Conservation (phyloP, 2,888 invertebrate species). For the Elegia similella region DNA sequence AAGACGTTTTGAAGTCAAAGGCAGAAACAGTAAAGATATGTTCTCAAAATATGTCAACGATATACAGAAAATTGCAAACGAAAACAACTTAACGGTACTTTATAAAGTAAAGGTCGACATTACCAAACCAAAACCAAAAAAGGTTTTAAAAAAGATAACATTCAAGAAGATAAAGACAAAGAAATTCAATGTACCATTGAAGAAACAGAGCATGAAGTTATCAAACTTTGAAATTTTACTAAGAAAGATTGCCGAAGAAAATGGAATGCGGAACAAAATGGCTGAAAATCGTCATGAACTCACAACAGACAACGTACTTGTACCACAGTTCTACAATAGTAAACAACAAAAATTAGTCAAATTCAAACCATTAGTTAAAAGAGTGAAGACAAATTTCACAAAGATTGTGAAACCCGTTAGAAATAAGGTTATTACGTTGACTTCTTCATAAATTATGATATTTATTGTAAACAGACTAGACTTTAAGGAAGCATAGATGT, state of each 20-base stretch:
- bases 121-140: constrained; percentile 29
- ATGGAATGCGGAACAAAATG: constrained; percentile 28
- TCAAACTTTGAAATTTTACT: constrained; percentile 63
- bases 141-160: constrained; percentile 30
- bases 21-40: constrained; percentile 39
- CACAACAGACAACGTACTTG: constrained; percentile 32
- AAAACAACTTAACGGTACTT: constrained; percentile 47
- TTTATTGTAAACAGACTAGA: neutral
- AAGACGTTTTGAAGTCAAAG: constrained; percentile 51
- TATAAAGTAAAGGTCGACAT: constrained; percentile 60
- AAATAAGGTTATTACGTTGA: constrained; percentile 53
- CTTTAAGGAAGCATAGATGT: neutral
- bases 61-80: constrained; percentile 49
- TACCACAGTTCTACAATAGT: constrained; percentile 34
- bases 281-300: constrained; percentile 29
- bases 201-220: constrained; percentile 66
- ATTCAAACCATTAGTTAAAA: constrained; percentile 57
- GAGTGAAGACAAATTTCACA: constrained; percentile 49
- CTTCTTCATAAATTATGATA: constrained; percentile 8
- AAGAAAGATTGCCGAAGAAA: constrained; percentile 53
- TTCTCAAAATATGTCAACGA: constrained; percentile 52
- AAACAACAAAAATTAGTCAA: constrained; percentile 45
- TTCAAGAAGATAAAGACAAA: constrained; percentile 48
- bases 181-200: constrained; percentile 65
- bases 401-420: constrained; percentile 58